Conservation (phyloP, 2,888 invertebrate species). For the Aporophyla lueneburgensis region DNA sequence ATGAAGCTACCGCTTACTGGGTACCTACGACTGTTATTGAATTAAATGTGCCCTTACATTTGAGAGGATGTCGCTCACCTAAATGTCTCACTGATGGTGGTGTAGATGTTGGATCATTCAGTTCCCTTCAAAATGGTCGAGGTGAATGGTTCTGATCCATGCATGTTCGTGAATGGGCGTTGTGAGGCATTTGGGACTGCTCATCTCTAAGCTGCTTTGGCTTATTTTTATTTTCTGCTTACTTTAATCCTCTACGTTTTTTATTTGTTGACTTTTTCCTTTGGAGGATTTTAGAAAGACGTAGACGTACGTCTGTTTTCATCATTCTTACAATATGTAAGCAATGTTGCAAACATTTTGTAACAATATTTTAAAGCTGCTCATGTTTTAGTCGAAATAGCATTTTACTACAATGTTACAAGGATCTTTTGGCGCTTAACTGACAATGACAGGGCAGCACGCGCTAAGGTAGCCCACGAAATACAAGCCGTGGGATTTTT, state of each 20-base stretch:
- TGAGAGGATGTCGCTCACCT: neutral
- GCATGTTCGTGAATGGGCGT: neutral
- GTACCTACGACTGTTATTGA: too few relatives aligned
- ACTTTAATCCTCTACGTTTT: neutral
- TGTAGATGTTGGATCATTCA: neutral
- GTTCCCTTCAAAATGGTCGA: neutral
- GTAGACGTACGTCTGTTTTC: too few relatives aligned
- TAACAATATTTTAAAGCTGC: too few relatives aligned
- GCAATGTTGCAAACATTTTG: too few relatives aligned
- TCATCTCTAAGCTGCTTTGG: neutral
- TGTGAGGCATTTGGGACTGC: neutral
- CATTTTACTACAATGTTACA: neutral
- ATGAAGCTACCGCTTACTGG: neutral
- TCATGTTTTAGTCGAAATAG: neutral
- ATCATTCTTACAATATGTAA: too few relatives aligned
- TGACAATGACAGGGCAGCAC: neutral
- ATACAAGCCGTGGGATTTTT: too few relatives aligned
- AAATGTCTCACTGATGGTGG: neutral
- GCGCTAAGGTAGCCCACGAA: too few relatives aligned
- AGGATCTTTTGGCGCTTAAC: neutral
- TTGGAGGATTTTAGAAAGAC: too few relatives aligned
- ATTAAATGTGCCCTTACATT: neutral
- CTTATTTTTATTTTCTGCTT: neutral
- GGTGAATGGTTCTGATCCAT: neutral
- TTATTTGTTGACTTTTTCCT: neutral